phyloP scores from a whole-genome alignment of 1,140 invertebrate species.

The Drosophila pectinifera region DNA sequence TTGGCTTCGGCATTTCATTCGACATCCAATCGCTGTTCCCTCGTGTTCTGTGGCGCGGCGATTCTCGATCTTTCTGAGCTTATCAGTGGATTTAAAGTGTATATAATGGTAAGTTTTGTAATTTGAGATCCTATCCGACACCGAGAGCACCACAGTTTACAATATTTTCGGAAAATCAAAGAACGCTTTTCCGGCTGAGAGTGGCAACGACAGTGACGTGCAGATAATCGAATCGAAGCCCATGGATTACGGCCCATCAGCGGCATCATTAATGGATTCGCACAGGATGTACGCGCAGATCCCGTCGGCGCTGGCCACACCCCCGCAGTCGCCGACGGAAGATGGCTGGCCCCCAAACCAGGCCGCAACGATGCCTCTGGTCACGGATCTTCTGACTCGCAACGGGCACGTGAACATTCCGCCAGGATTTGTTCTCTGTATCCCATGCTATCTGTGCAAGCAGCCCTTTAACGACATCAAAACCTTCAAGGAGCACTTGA shows the following conservation, averaged over 20 bases:
- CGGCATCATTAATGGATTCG: no score
- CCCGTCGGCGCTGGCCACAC: slow-evolving; percentile 26
- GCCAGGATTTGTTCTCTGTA: slow-evolving; percentile 21
- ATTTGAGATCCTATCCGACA: neutral
- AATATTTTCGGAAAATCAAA: neutral
- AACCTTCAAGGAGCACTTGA: slow-evolving; percentile 39
- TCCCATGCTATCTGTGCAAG: slow-evolving; percentile 61
- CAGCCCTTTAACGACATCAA: slow-evolving; percentile 45
- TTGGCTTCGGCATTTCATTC: neutral
- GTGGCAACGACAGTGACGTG: slow-evolving; percentile 9
- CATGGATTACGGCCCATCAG: neutral
- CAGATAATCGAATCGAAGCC: neutral
- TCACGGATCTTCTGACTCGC: slow-evolving; percentile 12
- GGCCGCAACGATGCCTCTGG: slow-evolving; percentile 13
- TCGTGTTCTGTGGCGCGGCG: neutral
- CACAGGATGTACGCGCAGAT: neutral
- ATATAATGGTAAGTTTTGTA: neutral
- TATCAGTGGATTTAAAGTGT: no score
- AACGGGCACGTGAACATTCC: neutral
- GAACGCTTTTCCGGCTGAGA: neutral
- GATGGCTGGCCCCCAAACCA: neutral
- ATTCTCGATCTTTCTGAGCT: neutral
- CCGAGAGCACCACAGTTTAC: neutral
- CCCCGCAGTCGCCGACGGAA: slow-evolving; percentile 41
- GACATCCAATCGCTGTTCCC: no score